These are phyloP conservation scores for Drosophila miranda DNA, from an alignment of 1,140 invertebrate genomes.

Conservation along the genomic window DNA sequence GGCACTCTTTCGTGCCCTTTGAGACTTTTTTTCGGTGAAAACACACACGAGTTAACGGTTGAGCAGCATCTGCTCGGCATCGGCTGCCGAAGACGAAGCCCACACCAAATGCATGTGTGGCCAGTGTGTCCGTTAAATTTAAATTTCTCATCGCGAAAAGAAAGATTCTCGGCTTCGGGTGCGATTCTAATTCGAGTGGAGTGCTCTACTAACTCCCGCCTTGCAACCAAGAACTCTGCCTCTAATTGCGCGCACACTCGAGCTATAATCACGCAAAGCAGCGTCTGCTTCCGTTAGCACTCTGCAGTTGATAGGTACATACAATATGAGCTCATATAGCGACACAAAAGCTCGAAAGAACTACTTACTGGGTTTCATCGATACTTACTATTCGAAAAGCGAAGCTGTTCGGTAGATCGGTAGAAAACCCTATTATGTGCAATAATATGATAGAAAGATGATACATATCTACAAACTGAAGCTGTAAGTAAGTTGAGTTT, in stretches of 20 bases:
- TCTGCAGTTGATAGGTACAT: too few relatives aligned
- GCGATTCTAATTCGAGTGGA: slow-evolving; percentile 63
- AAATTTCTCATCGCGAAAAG: slow-evolving; percentile 55
- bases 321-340: neutral
- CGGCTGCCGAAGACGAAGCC: slow-evolving; percentile 9
- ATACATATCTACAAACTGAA: too few relatives aligned
- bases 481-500: too few relatives aligned
- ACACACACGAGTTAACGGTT: slow-evolving; percentile 74
- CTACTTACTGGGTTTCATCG: too few relatives aligned
- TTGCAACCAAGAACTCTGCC: slow-evolving; percentile 41
- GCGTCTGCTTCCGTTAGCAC: neutral
- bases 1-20: slow-evolving; percentile 14
- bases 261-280: slow-evolving; percentile 39
- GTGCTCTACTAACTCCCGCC: slow-evolving; percentile 60
- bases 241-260: slow-evolving; percentile 59
- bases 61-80: slow-evolving; percentile 11
- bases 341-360: slow-evolving; percentile 9
- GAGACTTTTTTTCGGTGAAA: slow-evolving; percentile 52
- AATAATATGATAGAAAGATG: too few relatives aligned
- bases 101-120: slow-evolving; percentile 42
- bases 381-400: too few relatives aligned
- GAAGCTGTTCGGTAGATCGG: too few relatives aligned
- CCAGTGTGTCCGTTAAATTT: slow-evolving; percentile 49
- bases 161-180: slow-evolving; percentile 36
- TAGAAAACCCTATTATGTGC: too few relatives aligned